A percentile compares a stretch with the other conserved stretches of the same genome.
phyloP scores from a whole-genome alignment of 2,113 vertebrate genomes.

The Monopterus albus region DNA sequence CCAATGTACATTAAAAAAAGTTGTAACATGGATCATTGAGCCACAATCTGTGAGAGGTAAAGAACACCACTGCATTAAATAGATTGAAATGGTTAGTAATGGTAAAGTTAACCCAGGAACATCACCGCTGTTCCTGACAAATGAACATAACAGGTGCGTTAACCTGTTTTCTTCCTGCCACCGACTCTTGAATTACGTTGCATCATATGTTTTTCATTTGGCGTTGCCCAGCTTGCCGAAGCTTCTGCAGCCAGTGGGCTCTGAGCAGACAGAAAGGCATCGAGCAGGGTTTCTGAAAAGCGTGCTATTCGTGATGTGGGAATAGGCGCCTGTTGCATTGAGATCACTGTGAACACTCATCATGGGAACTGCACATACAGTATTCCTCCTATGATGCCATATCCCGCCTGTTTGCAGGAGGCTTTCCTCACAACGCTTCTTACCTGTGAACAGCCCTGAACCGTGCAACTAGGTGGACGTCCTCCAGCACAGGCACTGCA shows the following conservation, averaged over 20 bases:
- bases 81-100: no score
- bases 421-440: neutral
- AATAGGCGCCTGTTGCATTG: conserved; percentile 19
- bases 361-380: neutral
- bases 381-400: conserved; percentile 40
- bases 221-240: conserved; percentile 14
- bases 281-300: conserved; percentile 42
- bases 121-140: no score
- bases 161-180: neutral
- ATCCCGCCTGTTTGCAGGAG: neutral
- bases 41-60: no score
- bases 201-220: no score
- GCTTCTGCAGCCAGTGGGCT: conserved; percentile 53
- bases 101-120: no score
- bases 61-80: no score
- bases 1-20: no score
- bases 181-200: conserved; percentile 22
- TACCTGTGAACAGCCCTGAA: neutral
- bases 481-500: conserved; percentile 18
- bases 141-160: no score
- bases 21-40: no score
- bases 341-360: neutral
- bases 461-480: conserved; percentile 16
- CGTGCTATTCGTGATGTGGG: conserved; percentile 21
- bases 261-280: conserved; percentile 1